Evolutionary conservation across 2,113 vertebrate genomes (phyloP).

Genomic region (Brachypodius melanocephalos): DNA sequence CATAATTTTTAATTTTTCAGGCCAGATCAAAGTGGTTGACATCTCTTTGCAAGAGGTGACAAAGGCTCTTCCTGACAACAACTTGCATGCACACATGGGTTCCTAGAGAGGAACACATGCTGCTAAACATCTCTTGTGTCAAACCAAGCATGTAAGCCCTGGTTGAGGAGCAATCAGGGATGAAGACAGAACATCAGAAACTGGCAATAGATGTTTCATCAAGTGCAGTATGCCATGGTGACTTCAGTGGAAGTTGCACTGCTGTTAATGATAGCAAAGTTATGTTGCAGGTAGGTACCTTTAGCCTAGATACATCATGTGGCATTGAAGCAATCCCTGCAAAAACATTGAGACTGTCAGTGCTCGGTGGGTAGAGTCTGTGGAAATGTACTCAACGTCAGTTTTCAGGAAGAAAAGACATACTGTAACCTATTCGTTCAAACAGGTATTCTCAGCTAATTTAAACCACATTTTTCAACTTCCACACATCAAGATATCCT

Average conservation of each 20-base stretch:
- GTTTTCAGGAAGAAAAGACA: conserved; percentile 40
- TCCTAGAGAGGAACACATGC: not conserved
- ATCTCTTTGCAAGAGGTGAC: not conserved
- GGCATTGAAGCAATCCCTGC: not conserved
- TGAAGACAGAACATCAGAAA: not conserved
- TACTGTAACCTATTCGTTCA: not conserved
- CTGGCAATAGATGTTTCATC: not conserved
- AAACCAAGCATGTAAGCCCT: not conserved
- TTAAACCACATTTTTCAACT: conserved; percentile 5
- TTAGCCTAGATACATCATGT: not conserved
- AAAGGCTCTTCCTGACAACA: not conserved
- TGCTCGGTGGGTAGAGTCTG: not conserved
- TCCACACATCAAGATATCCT: not conserved
- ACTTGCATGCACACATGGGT: not conserved
- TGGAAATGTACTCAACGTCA: not conserved
- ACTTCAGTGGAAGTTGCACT: not conserved
- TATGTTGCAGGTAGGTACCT: not conserved
- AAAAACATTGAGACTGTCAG: not conserved
- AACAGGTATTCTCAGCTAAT: conserved; percentile 12
- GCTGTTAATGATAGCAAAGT: not conserved
- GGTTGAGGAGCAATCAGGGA: not conserved
- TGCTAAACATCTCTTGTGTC: not conserved
- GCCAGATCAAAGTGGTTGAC: not conserved
- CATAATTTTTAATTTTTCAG: not conserved
- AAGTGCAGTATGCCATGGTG: not conserved